Evolutionary conservation across 2,797 vertebrate genomes (phyloP).

Genomic region (Melanogrammus aeglefinus): DNA sequence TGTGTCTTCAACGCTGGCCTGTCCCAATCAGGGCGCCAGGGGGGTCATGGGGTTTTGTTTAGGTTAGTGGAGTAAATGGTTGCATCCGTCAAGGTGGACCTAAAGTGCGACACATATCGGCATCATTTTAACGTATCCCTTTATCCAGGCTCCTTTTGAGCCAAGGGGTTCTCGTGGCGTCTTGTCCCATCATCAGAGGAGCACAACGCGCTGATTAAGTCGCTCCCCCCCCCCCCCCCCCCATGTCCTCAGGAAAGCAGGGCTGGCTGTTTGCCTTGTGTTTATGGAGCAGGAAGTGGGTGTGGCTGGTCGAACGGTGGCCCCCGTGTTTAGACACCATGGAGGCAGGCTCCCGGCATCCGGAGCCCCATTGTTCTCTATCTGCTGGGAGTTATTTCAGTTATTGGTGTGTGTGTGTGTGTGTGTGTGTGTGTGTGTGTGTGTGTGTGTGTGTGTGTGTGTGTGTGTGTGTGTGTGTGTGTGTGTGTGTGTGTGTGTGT

Average conservation of each 20-base stretch:
- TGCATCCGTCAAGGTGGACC: no score
- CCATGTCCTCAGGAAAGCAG: slow-evolving; percentile 74
- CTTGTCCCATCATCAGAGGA: background rate
- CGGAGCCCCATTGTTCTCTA: slow-evolving; percentile 79
- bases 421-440: slow-evolving; percentile 34
- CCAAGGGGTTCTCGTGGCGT: no score
- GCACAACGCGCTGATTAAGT: background rate
- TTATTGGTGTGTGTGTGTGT: slow-evolving; percentile 63
- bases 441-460: background rate
- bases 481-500: slow-evolving; percentile 29
- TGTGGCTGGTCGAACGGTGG: slow-evolving; percentile 60
- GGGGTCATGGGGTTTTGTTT: no score
- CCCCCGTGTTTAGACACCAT: slow-evolving; percentile 76
- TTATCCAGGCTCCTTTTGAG: no score
- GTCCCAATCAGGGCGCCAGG: no score
- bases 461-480: slow-evolving; percentile 19
- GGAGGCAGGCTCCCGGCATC: slow-evolving; percentile 63
- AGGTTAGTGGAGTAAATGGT: no score
- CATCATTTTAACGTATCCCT: no score
- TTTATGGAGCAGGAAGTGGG: slow-evolving; percentile 81
- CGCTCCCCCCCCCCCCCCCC: slow-evolving; percentile 49
- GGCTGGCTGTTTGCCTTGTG: slow-evolving; percentile 74
- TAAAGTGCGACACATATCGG: no score
- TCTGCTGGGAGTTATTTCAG: slow-evolving; percentile 79
- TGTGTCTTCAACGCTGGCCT: no score